These are phyloP conservation scores for Telmatherina bonti DNA, from an alignment of 2,797 vertebrate species.

Conservation along the genomic window DNA sequence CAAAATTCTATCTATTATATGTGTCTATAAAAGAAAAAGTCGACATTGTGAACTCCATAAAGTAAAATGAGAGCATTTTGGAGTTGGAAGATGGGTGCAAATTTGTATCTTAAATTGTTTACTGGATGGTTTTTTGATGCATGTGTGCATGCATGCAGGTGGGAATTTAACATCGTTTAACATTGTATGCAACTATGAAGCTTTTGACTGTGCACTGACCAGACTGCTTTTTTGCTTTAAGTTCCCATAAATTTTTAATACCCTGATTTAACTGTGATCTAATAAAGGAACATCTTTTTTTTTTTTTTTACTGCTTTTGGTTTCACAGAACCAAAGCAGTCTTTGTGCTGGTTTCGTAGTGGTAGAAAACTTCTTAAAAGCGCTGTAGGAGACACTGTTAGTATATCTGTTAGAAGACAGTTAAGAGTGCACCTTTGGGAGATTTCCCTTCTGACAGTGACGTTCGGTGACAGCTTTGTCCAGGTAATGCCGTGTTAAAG, in stretches of 20 bases:
- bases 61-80: constrained; percentile 16
- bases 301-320: constrained; percentile 42
- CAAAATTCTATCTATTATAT: constrained; percentile 7
- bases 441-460: constrained; percentile 58
- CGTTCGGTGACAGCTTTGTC: constrained; percentile 54
- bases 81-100: constrained; percentile 2
- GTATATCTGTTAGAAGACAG: constrained; percentile 44
- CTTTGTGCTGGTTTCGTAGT: constrained; percentile 76
- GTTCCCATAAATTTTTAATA: constrained; percentile 50
- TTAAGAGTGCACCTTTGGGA: constrained; percentile 61
- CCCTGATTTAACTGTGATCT: constrained; percentile 72
- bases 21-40: constrained; percentile 8
- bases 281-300: constrained; percentile 42
- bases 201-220: constrained; percentile 28
- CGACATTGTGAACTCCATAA: constrained; percentile 16
- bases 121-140: constrained; percentile 25
- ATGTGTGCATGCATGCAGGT: constrained; percentile 57
- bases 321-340: constrained; percentile 48
- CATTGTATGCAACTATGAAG: constrained; percentile 49
- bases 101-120: constrained; percentile 14
- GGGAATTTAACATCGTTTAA: constrained; percentile 24
- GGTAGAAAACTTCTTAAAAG: constrained; percentile 52
- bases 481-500: constrained; percentile 49
- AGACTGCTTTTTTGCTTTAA: constrained; percentile 57
- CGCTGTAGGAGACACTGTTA: constrained; percentile 17